Percentiles rank a stretch among this genome's conserved stretches.
These are phyloP conservation scores for Adelosebastes latens DNA, from an alignment of 2,797 vertebrate species.

Conservation along the genomic window DNA sequence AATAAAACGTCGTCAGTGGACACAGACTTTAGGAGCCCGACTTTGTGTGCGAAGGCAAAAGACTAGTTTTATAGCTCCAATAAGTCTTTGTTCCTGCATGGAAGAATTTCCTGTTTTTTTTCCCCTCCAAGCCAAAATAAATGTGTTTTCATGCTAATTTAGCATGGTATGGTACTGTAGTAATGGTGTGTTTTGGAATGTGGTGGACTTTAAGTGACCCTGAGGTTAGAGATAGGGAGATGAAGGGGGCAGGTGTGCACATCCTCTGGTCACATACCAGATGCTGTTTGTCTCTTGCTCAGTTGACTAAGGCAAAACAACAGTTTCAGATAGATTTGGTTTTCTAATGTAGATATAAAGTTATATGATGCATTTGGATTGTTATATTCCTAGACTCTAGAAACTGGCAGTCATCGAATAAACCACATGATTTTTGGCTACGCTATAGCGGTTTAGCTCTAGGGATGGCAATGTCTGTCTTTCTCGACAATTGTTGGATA, in stretches of 20 bases:
- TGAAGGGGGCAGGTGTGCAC: slow-evolving; percentile 15
- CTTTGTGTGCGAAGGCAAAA: slow-evolving; percentile 35
- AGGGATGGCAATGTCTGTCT: too few species aligned
- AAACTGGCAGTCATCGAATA: neutral
- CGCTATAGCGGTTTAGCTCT: neutral
- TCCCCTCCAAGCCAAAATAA: neutral
- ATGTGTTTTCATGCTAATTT: slow-evolving; percentile 53
- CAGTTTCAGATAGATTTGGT: neutral
- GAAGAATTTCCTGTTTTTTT: slow-evolving; percentile 30
- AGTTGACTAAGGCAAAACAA: neutral
- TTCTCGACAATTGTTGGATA: too few species aligned
- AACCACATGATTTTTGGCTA: neutral
- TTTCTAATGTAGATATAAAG: neutral
- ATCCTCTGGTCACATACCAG: slow-evolving; percentile 4
- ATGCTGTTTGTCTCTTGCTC: slow-evolving; percentile 2
- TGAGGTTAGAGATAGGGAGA: slow-evolving; percentile 43
- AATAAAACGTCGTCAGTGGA: slow-evolving; percentile 60
- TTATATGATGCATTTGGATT: neutral
- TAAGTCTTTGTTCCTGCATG: slow-evolving; percentile 36
- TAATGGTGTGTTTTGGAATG: slow-evolving; percentile 58
- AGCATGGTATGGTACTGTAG: slow-evolving; percentile 10
- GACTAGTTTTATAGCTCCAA: slow-evolving; percentile 48
- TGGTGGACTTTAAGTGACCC: slow-evolving; percentile 65
- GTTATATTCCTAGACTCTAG: neutral
- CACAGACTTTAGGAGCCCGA: slow-evolving; percentile 23